phyloP scores from a whole-genome alignment of 2,888 invertebrate genomes.

The Drosophila maculinotata region DNA sequence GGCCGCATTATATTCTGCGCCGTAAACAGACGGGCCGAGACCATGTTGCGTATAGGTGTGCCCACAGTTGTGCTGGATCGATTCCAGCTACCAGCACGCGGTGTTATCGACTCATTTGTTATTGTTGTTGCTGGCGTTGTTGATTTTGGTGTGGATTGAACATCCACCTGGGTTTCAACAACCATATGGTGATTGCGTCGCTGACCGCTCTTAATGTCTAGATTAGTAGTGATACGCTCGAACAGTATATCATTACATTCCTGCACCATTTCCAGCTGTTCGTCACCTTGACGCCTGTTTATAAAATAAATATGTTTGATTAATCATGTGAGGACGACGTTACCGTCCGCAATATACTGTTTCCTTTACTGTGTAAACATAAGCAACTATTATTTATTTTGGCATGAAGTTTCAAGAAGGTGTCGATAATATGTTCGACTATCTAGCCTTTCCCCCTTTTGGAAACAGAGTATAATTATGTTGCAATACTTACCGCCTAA shows the following conservation, averaged over 20 bases:
- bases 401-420: too few relatives aligned
- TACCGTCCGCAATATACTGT: too few relatives aligned
- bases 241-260: conserved; percentile 94
- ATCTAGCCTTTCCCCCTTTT: too few relatives aligned
- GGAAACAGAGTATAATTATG: too few relatives aligned
- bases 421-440: too few relatives aligned
- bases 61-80: conserved; percentile 36
- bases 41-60: conserved; percentile 42
- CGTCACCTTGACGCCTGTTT: conserved; percentile 86
- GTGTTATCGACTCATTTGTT: conserved; percentile 30
- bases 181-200: conserved; percentile 86
- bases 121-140: conserved; percentile 1
- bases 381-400: too few relatives aligned
- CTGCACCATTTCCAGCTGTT: conserved; percentile 91
- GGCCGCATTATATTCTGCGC: conserved; percentile 92
- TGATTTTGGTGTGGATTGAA: conserved; percentile 26
- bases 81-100: conserved; percentile 88
- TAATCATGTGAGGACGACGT: too few relatives aligned
- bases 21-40: conserved; percentile 86
- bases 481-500: conserved; percentile 80
- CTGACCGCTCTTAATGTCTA: conserved; percentile 89
- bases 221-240: conserved; percentile 91
- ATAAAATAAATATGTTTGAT: background rate
- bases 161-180: conserved; percentile 84
- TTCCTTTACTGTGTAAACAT: too few relatives aligned